Conservation (phyloP, 2,113 vertebrate genomes). For the Chiloscyllium plagiosum region DNA sequence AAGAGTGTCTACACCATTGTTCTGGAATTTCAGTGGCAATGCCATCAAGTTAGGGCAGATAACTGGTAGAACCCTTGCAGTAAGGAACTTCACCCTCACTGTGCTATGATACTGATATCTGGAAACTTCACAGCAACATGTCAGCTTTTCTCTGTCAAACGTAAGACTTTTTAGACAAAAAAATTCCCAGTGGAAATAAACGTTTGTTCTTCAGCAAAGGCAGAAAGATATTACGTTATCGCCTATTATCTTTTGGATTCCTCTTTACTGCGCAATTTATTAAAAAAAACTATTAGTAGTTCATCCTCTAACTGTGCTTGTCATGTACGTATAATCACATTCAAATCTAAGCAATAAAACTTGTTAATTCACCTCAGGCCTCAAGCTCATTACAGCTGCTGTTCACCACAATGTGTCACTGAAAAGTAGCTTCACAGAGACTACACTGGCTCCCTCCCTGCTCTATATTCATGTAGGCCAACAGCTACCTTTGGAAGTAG, state of each 20-base stretch:
- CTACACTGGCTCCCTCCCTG: background rate
- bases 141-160: background rate
- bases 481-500: background rate
- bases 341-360: background rate
- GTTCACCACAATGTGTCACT: background rate
- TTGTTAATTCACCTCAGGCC: background rate
- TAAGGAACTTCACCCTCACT: background rate
- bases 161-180: background rate
- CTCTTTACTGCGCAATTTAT: background rate
- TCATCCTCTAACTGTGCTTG: background rate
- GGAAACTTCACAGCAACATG: background rate
- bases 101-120: background rate
- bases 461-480: too few relatives aligned
- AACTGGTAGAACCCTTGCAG: too few relatives aligned
- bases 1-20: background rate
- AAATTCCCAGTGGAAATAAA: conserved; percentile 26
- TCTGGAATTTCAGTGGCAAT: background rate
- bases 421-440: background rate
- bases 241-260: background rate
- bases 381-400: background rate
- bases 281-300: background rate
- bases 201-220: background rate
- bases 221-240: background rate
- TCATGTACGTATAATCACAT: background rate
- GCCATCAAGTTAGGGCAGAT: background rate